Base-by-base conservation (phyloP, 2,113 vertebrate species). In the Lota lota region DNA sequence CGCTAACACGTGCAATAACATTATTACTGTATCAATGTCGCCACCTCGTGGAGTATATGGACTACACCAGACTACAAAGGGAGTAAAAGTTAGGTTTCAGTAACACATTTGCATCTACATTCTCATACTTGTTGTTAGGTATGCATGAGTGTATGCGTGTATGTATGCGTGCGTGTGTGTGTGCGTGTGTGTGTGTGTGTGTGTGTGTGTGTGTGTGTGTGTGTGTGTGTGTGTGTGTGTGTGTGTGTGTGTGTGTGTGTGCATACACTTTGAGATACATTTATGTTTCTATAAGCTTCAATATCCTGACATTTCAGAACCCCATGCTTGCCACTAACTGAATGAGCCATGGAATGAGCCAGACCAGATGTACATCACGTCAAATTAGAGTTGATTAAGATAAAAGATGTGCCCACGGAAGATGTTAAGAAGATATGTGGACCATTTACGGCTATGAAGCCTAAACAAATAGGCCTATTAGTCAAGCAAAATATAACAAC, bases 41-140 rank as follows among this genome's bases (percentile, higher is more conserved):
- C 74, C 86, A 81, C 74, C 86, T 85, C 80, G 76, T 75, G 86
- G 80, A 65, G 3, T 40, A 21, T 60, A 28, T 14, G 1, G 3
- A 24, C 7, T 75, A 20, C 21, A 57, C 40, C 40, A 36, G 64
- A 1, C 21, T 22, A 18, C 40, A 5, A 16, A 1, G 14, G 57
- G 8, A 56, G 17, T n/a, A 47, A 10, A 47, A 47, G 40, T 47
- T 47, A 47, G 40, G 12, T 47, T 47, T 47, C 40, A 47, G 7
- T 11, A 47, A 47, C 40, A 47, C 2, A 10, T 47, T 47, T 14
- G 14, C 17, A 56, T 56, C 40, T 56, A 56, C 5, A 17, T 18
- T 17, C n/a, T 56, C 5, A 14, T 56, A 56, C 5, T 16, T 17
- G n/a, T 56, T n/a, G n/a, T 17, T 56, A 56, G 18, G 53, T 18